Percentiles rank a stretch among this genome's conserved stretches.
Conservation (phyloP, 2,797 vertebrate genomes). For the Galaxias olidus region DNA sequence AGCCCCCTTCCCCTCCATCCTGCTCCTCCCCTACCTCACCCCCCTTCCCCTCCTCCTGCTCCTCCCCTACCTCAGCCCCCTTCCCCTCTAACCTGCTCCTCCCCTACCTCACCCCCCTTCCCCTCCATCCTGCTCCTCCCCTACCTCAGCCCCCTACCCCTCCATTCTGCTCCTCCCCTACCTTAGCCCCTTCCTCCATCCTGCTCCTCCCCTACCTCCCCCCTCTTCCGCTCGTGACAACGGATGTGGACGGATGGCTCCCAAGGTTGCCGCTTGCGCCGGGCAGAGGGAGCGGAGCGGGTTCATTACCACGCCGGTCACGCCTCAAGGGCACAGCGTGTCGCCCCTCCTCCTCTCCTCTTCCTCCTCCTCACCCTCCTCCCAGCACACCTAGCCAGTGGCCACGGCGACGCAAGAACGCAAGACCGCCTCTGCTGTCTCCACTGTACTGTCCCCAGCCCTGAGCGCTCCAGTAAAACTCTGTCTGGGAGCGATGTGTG, state of each 20-base stretch:
- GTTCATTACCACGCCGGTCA: conserved; percentile 61
- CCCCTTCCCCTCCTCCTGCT: not conserved
- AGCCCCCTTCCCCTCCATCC: no score
- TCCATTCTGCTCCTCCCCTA: no score
- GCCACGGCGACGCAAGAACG: conserved; percentile 18
- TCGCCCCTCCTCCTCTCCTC: conserved; percentile 18
- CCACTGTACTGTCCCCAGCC: not conserved
- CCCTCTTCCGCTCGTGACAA: conserved; percentile 21
- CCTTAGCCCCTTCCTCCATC: no score
- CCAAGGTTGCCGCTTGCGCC: conserved; percentile 35
- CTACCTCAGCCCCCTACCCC: no score
- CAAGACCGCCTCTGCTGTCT: conserved; percentile 18
- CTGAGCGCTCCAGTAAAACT: conserved; percentile 15
- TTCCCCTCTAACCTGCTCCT: conserved; percentile 3
- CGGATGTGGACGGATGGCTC: conserved; percentile 48
- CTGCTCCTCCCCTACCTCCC: conserved; percentile 22
- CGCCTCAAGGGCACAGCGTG: conserved; percentile 58
- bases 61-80: conserved; percentile 10
- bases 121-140: no score
- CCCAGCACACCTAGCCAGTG: not conserved
- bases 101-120: no score
- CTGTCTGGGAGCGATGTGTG: conserved; percentile 1
- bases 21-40: not conserved
- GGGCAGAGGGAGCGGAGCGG: no score
- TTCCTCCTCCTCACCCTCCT: conserved; percentile 15